phyloP scores from a whole-genome alignment of 1,140 invertebrate genomes.

The Monomorium pharaonis region DNA sequence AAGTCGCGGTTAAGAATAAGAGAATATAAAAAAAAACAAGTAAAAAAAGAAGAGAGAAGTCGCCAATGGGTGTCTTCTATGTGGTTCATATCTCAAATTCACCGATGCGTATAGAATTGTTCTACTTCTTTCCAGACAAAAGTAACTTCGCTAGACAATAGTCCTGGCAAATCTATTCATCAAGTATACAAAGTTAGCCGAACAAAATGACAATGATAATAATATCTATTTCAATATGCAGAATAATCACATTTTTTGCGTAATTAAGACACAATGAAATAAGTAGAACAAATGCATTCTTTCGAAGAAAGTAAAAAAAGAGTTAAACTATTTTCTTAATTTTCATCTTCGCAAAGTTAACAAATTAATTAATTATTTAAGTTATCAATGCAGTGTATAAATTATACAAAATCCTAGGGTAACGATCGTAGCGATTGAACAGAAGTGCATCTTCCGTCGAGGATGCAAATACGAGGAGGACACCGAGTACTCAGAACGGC shows the following conservation, averaged over 20 bases:
- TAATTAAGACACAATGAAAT: background rate
- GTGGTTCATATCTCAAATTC: slow-evolving; percentile 45
- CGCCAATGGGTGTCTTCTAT: background rate
- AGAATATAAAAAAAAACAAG: background rate
- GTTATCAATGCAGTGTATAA: too few species aligned
- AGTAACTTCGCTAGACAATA: slow-evolving; percentile 26
- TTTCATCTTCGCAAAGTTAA: background rate
- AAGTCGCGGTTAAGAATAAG: background rate
- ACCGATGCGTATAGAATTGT: slow-evolving; percentile 39
- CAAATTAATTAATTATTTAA: background rate
- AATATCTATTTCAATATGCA: background rate
- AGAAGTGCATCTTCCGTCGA: slow-evolving; percentile 29
- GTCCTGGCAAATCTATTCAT: background rate
- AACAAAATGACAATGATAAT: background rate
- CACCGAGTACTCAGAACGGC: background rate
- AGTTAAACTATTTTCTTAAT: background rate
- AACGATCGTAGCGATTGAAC: slow-evolving; percentile 7
- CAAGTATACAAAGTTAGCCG: background rate
- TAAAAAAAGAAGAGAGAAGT: background rate
- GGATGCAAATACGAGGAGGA: slow-evolving; percentile 37
- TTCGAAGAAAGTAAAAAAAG: background rate
- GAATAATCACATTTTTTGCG: background rate
- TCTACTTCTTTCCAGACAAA: slow-evolving; percentile 8
- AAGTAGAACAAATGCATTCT: background rate
- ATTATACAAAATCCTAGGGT: background rate